Evolutionary conservation across 2,888 invertebrate species (phyloP).

Genomic region (Aleiodes testaceus): DNA sequence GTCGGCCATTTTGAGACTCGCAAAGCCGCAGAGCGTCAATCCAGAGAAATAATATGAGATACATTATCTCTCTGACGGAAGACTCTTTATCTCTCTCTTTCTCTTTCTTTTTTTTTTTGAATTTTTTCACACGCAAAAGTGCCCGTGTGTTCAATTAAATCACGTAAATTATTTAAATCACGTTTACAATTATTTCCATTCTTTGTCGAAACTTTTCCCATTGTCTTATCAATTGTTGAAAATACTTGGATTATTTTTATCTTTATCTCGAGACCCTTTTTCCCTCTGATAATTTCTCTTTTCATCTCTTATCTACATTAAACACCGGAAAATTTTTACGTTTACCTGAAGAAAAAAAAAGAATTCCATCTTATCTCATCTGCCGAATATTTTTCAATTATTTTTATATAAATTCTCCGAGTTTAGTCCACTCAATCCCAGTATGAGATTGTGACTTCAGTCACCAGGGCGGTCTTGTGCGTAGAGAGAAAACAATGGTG

Average conservation of each 20-base stretch:
- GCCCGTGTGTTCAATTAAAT: constrained; percentile 5
- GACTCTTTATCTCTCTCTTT: constrained; percentile 47
- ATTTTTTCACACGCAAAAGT: not conserved
- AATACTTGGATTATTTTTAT: no score
- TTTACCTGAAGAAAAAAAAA: no score
- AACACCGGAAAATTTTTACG: no score
- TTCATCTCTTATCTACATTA: no score
- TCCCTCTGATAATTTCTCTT: no score
- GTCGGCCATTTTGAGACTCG: constrained; percentile 67
- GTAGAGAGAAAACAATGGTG: constrained; percentile 68
- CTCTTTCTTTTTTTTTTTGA: constrained; percentile 30
- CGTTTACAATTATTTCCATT: not conserved
- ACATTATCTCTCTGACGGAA: constrained; percentile 55
- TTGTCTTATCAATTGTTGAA: constrained; percentile 18
- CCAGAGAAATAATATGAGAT: constrained; percentile 60
- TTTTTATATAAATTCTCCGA: not conserved
- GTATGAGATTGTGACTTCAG: constrained; percentile 41
- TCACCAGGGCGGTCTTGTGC: constrained; percentile 45
- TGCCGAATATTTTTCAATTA: no score
- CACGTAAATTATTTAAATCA: constrained; percentile 8
- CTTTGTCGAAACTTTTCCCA: constrained; percentile 6
- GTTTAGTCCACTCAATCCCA: constrained; percentile 46
- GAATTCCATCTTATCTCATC: no score
- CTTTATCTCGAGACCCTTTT: constrained; percentile 1
- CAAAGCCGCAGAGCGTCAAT: constrained; percentile 58